Evolutionary conservation across 2,888 invertebrate species (phyloP), one percentile per base, ranked within the genome.

Genomic region (Dorcus hopei): DNA sequence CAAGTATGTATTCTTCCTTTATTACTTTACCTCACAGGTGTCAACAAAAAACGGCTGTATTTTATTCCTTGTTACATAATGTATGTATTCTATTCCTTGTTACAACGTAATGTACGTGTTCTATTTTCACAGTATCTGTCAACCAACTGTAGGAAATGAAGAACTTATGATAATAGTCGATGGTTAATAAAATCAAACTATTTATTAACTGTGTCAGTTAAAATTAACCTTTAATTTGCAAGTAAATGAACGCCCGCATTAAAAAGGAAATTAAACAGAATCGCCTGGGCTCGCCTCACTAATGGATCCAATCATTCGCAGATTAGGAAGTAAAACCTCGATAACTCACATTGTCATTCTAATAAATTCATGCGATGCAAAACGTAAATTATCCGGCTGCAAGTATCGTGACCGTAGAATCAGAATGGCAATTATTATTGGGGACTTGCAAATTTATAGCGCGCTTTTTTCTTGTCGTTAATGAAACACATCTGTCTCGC

Each of bases 401-500:
- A 47, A 33, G 38, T 54, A 54, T 54, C 54, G 54, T 54, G 54
- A 54, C 54, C 38, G 47, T 16, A 43, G 54, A 54, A 47, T 54
- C 47, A 47, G 47, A 45, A 45, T 5, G 9, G 45, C 23, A 45
- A 47, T 54, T 38, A 38, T 48, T 54, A 54, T 54, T 54, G 54
- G 54, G 47, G 38, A 43, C 54, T 54, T 38, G 54, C 47, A 38
- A 54, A 54, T 54, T 54, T 54, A 47, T 47, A 40, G 39, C 45
- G 45, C 23, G 19, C 19, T 45, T 45, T 45, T 45, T 45, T 45
- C 9, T 45, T 19, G 45, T 45, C 23, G 19, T 45, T 45, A 45
- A 23, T 45, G 9, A 23, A 23, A 45, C 14, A 11, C 26, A 9
- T 45, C 45, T 23, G 45, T 45, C 45, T 45, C 45, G 14, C 4